phyloP scores from a whole-genome alignment of 2,888 invertebrate genomes.

The Leucoptera coffeella region DNA sequence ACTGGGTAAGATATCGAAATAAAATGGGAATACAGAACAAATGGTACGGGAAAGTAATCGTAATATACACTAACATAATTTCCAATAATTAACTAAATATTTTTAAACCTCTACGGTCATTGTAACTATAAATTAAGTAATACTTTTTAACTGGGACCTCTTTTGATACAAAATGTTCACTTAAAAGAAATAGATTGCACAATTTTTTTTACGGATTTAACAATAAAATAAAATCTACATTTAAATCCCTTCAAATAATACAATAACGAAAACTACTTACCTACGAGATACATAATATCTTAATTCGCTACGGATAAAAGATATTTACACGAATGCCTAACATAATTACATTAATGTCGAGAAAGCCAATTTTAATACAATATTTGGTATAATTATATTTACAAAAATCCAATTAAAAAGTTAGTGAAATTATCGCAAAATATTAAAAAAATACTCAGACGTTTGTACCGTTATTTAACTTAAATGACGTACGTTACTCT shows the following conservation, averaged over 20 bases:
- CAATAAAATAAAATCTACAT: no score
- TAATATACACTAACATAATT: conserved; percentile 42
- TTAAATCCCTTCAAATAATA: no score
- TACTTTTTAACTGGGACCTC: conserved; percentile 48
- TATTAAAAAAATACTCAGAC: conserved; percentile 40
- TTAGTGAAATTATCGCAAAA: no score
- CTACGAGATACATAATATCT: no score
- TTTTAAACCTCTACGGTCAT: conserved; percentile 47
- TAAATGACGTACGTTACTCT: no score
- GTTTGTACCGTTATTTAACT: no score
- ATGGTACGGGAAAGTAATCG: conserved; percentile 1
- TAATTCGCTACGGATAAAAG: no score
- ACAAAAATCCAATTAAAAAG: conserved; percentile 32
- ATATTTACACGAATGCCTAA: no score
- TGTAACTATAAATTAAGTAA: conserved; percentile 42
- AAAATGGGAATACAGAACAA: conserved; percentile 11
- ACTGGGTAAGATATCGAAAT: conserved; percentile 19
- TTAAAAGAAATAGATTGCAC: conserved; percentile 37
- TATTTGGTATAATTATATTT: conserved; percentile 52
- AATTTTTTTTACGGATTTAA: conserved; percentile 31
- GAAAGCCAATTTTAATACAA: conserved; percentile 6
- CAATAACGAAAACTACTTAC: no score
- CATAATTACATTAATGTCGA: no score
- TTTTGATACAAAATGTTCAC: conserved; percentile 35
- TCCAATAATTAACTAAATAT: conserved; percentile 44